Conservation (phyloP, 2,113 vertebrate genomes). For the Lepus timidus region DNA sequence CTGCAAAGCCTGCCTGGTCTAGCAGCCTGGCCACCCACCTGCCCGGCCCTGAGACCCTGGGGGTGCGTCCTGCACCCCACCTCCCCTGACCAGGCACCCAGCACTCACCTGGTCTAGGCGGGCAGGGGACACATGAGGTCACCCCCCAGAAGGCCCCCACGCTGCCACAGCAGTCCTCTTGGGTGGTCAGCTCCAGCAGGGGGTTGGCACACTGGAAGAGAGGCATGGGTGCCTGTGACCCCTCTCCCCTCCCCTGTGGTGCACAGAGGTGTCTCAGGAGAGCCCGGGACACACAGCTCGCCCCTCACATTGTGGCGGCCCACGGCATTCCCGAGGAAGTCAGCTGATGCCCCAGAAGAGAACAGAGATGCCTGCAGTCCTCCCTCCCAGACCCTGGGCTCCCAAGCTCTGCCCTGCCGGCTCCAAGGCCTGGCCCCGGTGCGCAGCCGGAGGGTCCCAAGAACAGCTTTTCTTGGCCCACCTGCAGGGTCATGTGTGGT, state of each 20-base stretch:
- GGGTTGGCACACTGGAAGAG: slow-evolving; percentile 93
- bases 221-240: background rate
- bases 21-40: background rate
- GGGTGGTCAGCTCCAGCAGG: slow-evolving; percentile 92
- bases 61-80: background rate
- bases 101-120: slow-evolving; percentile 94
- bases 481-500: too few relatives aligned
- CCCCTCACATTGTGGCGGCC: background rate
- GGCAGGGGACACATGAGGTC: slow-evolving; percentile 93
- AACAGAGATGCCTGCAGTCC: background rate
- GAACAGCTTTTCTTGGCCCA: background rate
- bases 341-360: background rate
- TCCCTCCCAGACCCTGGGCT: background rate
- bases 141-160: slow-evolving; percentile 95
- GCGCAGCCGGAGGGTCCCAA: background rate
- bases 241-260: too few relatives aligned
- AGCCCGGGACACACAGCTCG: background rate
- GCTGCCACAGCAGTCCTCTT: slow-evolving; percentile 97
- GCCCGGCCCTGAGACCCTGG: background rate
- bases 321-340: too few relatives aligned
- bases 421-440: background rate
- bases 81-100: slow-evolving; percentile 56
- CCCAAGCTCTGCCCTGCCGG: background rate
- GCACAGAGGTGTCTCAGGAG: background rate
- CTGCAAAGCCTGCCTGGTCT: background rate